Base-by-base conservation (phyloP, 2,113 vertebrate genomes). In the Tachysurus fulvidraco region DNA sequence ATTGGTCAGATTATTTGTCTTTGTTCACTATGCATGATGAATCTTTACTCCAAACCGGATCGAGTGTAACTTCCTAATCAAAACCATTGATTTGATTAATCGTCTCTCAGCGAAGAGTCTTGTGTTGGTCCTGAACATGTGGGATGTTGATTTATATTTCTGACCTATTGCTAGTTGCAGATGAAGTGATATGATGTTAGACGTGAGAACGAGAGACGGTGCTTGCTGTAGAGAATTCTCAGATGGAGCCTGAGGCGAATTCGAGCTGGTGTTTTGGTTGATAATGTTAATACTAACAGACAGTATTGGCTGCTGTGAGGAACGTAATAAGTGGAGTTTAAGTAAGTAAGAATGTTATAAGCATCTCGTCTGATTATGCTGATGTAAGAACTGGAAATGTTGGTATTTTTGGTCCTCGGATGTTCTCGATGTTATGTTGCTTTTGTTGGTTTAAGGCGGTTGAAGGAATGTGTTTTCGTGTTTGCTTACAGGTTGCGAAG, bases 401-500 rank as follows among this genome's bases (percentile, higher is more conserved):
- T 89, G 76, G 62, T 87, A 25, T 57, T 19, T 36, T 80, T 59
- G 44, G 60, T 44, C 80, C n/a, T 78, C 0, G 44, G 54, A 77
- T 28, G 74, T 52, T 76, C 4, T 5, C 1, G 13, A 28, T 16
- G 46, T 16, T 0, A 36, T 73, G 13, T 9, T 50, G 46, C 25
- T 30, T 11, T 13, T 87, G 77, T 85, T 67, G 82, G 46, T 88
- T 78, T 88, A 87, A 69, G 19, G 54, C 84, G 88, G 93, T 91
- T 91, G 90, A 87, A 90, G 86, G 52, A 86, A 86, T 88, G 55
- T 90, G 86, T 91, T 79, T 85, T 77, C 23, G 87, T 23, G 87
- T 88, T 59, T 86, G 64, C 69, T 84, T 86, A 86, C 67, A 77
- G 12, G 23, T 25, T 46, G 11, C 11, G 11, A 16, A 46, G 64